A percentile compares a stretch with the other conserved stretches of the same genome.
Evolutionary conservation across 2,797 vertebrate genomes (phyloP).

Genomic region (Rhadinocentrus ornatus): DNA sequence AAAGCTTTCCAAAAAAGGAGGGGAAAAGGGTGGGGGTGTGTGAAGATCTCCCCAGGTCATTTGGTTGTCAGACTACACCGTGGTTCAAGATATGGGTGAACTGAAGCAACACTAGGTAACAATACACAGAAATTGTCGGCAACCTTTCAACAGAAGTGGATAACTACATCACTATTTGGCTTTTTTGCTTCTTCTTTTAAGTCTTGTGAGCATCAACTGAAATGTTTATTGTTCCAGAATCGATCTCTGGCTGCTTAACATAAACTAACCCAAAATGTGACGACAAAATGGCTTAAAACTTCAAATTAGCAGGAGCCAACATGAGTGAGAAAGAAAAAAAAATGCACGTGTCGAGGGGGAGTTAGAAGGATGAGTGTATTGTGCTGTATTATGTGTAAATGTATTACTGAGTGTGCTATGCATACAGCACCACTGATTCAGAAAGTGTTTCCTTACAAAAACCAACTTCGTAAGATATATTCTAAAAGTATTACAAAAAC

Average conservation of each 20-base stretch:
- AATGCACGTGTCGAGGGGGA: constrained; percentile 32
- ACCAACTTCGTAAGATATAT: constrained; percentile 82
- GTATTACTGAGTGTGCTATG: constrained; percentile 79
- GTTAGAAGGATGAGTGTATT: constrained; percentile 72
- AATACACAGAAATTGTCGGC: constrained; percentile 66
- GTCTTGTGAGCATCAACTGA: constrained; percentile 56
- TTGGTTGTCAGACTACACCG: constrained; percentile 82
- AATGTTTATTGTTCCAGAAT: constrained; percentile 58
- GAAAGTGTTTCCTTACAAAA: constrained; percentile 82
- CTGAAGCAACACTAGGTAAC: constrained; percentile 68
- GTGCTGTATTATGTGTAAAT: constrained; percentile 77
- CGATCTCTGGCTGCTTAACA: constrained; percentile 36
- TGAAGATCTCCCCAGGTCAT: constrained; percentile 71
- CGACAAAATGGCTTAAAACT: constrained; percentile 70
- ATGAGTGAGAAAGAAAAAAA: constrained; percentile 35
- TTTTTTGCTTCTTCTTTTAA: constrained; percentile 75
- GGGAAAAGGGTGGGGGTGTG: constrained; percentile 23
- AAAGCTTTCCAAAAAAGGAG: constrained; percentile 76
- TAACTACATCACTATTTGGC: constrained; percentile 76
- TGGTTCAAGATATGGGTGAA: constrained; percentile 74
- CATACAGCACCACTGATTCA: constrained; percentile 79
- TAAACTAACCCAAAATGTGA: constrained; percentile 31
- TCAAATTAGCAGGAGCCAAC: constrained; percentile 61
- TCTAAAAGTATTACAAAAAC: constrained; percentile 85
- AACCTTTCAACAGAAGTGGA: constrained; percentile 67